Base-by-base conservation (phyloP, 2,888 invertebrate species). In the Crioceris asparagi region DNA sequence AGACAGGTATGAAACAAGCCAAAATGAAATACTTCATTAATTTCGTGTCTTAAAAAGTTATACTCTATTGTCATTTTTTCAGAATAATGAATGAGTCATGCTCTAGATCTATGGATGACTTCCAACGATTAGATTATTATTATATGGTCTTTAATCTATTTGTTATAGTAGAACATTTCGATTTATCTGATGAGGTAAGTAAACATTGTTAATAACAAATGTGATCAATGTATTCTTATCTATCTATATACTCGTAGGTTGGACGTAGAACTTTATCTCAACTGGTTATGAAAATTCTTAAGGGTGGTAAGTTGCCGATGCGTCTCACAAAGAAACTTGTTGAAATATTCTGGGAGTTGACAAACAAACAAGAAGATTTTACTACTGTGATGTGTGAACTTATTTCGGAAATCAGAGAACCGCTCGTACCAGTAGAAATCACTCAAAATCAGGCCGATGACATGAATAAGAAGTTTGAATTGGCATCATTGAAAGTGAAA, bases 131-230 rank as follows among this genome's bases (percentile, higher is more conserved):
- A 7, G 53, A 57, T 27, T 60, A 65, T 32, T 66, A 70, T 41
- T 73, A 72, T 48, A 66, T 75, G 37, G 54, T 73, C 8, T 58
- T 66, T 43, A 73, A 76, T 47, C 56, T 78, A 18, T 64, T 76
- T 36, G 58, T 66, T 47, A 68, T 77, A 32, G 58, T 66, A 10
- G 61, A 64, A 35, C 52, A 62, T 8, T 71, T 69, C 52, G 76
- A 77, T 52, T 55, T 75, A 3, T 62, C 70, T 6, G 77, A 78
- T 55, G 73, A 75, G 55, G 68, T 68, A 42, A 70, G 72, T 40
- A 34, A 8, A 10, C 4, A 17, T 23, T 14, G 10, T 21, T 21
- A 21, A 6, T 6, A 21, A 21, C 21, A 21, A 6, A 21, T 7
- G 10, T 6, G 7, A 21, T 10, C 10, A 21, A 6, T 7, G 21